phyloP scores from a whole-genome alignment of 2,888 invertebrate species.

The Hyposoter dolosus region DNA sequence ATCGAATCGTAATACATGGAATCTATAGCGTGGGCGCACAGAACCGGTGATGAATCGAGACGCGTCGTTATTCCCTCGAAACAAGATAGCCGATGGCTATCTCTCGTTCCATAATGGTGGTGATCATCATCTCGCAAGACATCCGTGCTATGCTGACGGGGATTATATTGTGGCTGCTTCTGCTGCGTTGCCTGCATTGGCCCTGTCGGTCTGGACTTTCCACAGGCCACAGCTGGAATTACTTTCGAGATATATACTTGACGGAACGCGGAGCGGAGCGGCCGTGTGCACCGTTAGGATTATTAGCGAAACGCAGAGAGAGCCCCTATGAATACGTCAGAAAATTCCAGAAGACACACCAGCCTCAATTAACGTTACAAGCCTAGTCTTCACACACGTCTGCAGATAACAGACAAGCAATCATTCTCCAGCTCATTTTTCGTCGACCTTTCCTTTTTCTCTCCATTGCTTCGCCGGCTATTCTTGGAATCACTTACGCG shows the following conservation, averaged over 20 bases:
- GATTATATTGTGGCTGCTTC: constrained; percentile 55
- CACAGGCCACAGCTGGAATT: constrained; percentile 60
- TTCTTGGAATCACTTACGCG: constrained; percentile 28
- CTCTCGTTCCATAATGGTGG: constrained; percentile 66
- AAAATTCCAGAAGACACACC: constrained; percentile 27
- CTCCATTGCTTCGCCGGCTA: constrained; percentile 15
- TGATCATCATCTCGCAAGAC: constrained; percentile 70
- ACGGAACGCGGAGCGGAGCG: constrained; percentile 43
- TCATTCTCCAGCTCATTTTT: constrained; percentile 15
- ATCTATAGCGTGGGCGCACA: constrained; percentile 66
- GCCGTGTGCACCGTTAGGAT: constrained; percentile 63
- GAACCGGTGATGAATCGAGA: constrained; percentile 70
- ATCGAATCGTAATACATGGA: constrained; percentile 71
- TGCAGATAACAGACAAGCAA: constrained; percentile 33
- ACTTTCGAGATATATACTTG: constrained; percentile 62
- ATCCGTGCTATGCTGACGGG: constrained; percentile 61
- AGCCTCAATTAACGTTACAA: constrained; percentile 38
- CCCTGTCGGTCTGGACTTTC: constrained; percentile 42
- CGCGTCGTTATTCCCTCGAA: constrained; percentile 69
- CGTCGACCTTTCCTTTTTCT: constrained; percentile 1
- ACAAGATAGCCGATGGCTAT: constrained; percentile 70
- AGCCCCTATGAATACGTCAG: constrained; percentile 44
- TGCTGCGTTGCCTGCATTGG: constrained; percentile 43
- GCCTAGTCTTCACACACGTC: constrained; percentile 5
- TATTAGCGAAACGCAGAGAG: constrained; percentile 56